Percentiles rank a stretch among this genome's conserved stretches.
phyloP scores from a whole-genome alignment of 2,113 vertebrate species.

The Anseranas semipalmata region DNA sequence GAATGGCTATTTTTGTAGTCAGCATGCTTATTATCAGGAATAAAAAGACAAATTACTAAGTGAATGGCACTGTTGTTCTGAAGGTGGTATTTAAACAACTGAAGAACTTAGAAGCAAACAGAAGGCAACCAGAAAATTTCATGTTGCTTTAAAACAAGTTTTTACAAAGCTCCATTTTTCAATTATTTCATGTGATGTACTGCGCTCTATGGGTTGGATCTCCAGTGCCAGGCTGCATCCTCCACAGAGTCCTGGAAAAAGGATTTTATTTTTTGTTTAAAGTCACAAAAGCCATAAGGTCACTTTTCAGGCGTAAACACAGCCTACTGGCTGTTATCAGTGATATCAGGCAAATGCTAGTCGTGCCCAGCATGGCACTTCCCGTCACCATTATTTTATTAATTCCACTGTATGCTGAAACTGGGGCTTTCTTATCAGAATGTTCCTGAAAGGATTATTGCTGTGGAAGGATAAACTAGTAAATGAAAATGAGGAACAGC shows the following conservation, averaged over 20 bases:
- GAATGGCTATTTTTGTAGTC: not conserved
- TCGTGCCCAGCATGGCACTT: not conserved
- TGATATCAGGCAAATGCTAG: not conserved
- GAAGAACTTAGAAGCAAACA: slow-evolving; percentile 30
- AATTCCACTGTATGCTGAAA: not conserved
- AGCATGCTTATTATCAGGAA: not conserved
- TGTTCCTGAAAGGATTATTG: not conserved
- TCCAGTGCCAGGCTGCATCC: not conserved
- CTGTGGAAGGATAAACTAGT: not conserved
- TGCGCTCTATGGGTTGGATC: not conserved
- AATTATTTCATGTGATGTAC: not conserved
- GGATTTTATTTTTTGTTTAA: not conserved
- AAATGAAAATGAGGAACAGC: not conserved
- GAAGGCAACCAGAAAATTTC: slow-evolving; percentile 28
- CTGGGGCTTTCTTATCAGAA: not conserved
- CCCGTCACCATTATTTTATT: not conserved
- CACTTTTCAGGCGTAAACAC: not conserved
- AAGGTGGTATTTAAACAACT: slow-evolving; percentile 24
- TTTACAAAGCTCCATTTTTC: not conserved
- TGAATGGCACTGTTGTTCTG: not conserved
- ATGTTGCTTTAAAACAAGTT: not conserved
- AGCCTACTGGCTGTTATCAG: not conserved
- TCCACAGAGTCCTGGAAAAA: not conserved
- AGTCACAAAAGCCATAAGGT: not conserved
- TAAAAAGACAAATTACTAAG: slow-evolving; percentile 19